phyloP scores from a whole-genome alignment of 2,888 invertebrate genomes.

The Deladenus siricidicola region DNA sequence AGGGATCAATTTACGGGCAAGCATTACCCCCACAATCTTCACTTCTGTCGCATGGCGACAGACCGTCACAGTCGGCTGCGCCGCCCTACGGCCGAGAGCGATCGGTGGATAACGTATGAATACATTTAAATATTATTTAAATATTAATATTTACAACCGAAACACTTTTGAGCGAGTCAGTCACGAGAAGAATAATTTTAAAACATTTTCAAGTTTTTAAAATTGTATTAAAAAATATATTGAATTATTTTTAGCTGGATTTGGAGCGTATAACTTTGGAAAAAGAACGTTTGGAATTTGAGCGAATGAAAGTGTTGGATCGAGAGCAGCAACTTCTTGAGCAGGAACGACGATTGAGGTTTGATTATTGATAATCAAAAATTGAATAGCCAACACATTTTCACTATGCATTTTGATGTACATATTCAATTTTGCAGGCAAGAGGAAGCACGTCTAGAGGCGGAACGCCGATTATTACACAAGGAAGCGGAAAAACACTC shows the following conservation, averaged over 20 bases:
- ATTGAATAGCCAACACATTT: too few relatives aligned
- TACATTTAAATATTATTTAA: background rate
- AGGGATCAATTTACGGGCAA: too few relatives aligned
- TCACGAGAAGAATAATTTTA: too few relatives aligned
- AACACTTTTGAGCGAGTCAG: background rate
- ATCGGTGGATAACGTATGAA: slow-evolving; percentile 29
- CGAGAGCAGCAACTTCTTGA: slow-evolving; percentile 42
- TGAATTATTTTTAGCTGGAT: slow-evolving; percentile 40
- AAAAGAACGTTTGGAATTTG: slow-evolving; percentile 50
- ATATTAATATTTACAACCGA: background rate
- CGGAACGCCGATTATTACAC: slow-evolving; percentile 31
- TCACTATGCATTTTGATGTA: too few relatives aligned
- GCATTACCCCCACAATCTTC: too few relatives aligned
- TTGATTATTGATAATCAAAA: too few relatives aligned
- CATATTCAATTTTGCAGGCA: slow-evolving; percentile 35
- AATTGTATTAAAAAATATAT: too few relatives aligned
- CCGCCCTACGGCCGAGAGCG: slow-evolving; percentile 24
- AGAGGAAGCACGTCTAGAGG: slow-evolving; percentile 41
- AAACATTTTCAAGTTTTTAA: too few relatives aligned
- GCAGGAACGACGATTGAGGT: slow-evolving; percentile 39
- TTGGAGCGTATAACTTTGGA: slow-evolving; percentile 49
- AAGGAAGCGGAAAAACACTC: slow-evolving; percentile 31
- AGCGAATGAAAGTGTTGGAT: slow-evolving; percentile 47
- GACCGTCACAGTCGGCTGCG: slow-evolving; percentile 27
- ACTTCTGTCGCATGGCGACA: too few relatives aligned